phyloP scores from a whole-genome alignment of 2,113 vertebrate species.

The Microcebus lehilahytsara region DNA sequence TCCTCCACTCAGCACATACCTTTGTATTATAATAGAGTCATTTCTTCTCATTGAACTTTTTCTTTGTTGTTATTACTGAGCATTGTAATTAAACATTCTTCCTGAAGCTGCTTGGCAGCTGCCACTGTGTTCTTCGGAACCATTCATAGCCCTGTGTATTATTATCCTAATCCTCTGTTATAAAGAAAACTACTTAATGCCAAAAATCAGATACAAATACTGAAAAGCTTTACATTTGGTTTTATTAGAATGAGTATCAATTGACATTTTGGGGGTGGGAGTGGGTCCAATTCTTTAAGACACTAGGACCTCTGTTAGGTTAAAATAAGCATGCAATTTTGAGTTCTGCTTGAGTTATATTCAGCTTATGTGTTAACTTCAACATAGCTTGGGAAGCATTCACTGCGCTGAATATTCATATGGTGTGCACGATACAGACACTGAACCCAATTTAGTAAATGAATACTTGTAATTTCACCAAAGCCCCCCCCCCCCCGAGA shows the following conservation, averaged over 20 bases:
- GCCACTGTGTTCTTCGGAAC: conserved; percentile 69
- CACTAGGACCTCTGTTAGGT: conserved; percentile 6
- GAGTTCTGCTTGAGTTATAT: conserved; percentile 74
- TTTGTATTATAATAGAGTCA: conserved; percentile 46
- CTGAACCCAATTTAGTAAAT: conserved; percentile 90
- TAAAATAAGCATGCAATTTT: conserved; percentile 71
- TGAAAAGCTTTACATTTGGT: conserved; percentile 44
- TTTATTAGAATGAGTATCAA: conserved; percentile 23
- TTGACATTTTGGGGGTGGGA: not conserved
- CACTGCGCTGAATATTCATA: conserved; percentile 86
- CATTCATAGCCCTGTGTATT: conserved; percentile 66
- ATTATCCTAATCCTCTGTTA: conserved; percentile 64
- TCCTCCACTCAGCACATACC: conserved; percentile 29
- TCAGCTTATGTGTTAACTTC: conserved; percentile 77
- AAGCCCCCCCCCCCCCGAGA: conserved; percentile 81
- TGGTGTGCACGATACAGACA: conserved; percentile 82
- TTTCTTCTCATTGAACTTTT: conserved; percentile 71
- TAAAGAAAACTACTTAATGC: conserved; percentile 60
- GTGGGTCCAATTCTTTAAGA: conserved; percentile 42
- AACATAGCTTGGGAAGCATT: conserved; percentile 80
- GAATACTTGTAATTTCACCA: conserved; percentile 89
- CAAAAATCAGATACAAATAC: conserved; percentile 62
- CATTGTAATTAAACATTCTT: conserved; percentile 71
- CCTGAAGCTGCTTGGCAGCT: conserved; percentile 70
- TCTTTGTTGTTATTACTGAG: conserved; percentile 70